A percentile compares a stretch with the other conserved stretches of the same genome.
phyloP scores from a whole-genome alignment of 1,140 invertebrate species.

The Pseudomyrmex gracilis region DNA sequence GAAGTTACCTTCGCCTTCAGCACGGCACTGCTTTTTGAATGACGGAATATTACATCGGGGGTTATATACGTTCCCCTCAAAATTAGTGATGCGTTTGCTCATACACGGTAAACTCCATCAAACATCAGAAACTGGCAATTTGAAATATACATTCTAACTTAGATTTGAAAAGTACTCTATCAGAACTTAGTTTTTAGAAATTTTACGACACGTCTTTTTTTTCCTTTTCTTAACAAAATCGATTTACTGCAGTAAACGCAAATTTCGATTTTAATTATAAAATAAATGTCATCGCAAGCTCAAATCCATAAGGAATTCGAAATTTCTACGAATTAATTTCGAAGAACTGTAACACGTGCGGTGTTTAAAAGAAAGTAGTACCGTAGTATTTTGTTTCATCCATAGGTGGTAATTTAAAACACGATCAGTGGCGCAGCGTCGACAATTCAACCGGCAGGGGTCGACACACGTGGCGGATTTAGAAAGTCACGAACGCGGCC shows the following conservation, averaged over 20 bases:
- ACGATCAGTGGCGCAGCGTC: slow-evolving; percentile 16
- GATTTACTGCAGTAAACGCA: no score
- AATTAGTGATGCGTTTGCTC: slow-evolving; percentile 66
- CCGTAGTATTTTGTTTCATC: slow-evolving; percentile 9
- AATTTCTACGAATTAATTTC: not conserved
- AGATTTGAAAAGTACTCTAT: slow-evolving; percentile 16
- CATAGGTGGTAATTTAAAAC: slow-evolving; percentile 21
- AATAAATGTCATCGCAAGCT: not conserved
- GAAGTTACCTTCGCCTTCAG: slow-evolving; percentile 71
- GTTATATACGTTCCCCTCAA: slow-evolving; percentile 33
- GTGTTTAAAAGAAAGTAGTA: not conserved
- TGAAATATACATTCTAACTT: slow-evolving; percentile 45
- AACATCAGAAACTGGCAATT: slow-evolving; percentile 49
- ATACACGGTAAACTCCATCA: slow-evolving; percentile 64
- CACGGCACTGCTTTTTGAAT: slow-evolving; percentile 67
- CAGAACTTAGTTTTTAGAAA: not conserved
- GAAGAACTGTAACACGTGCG: not conserved
- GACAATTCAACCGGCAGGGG: slow-evolving; percentile 30
- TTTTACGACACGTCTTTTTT: not conserved
- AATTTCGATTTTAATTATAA: not conserved
- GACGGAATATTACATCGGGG: slow-evolving; percentile 72
- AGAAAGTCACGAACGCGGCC: slow-evolving; percentile 69
- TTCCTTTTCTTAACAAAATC: no score
- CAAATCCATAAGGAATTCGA: not conserved
- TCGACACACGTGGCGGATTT: slow-evolving; percentile 55